Evolutionary conservation across 2,797 vertebrate genomes (phyloP), one percentile per base, ranked within the genome.

Genomic region (Microctenopoma steveboyesi): DNA sequence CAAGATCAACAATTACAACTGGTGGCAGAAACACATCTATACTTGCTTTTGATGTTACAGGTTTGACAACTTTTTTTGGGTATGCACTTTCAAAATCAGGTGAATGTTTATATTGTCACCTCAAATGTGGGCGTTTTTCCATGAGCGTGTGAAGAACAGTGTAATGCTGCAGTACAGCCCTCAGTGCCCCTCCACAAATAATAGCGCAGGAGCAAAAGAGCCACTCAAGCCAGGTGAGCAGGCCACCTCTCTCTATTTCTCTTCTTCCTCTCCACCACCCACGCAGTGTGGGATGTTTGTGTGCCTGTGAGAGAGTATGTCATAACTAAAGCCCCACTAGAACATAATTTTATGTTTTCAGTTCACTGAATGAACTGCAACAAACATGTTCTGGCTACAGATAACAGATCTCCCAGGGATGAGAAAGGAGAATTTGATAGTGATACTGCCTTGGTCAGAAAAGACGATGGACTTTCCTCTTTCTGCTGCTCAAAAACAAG

Each of bases 181-280:
- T 95, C 93, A 93, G 95, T 82, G 89, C 94, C 94, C 95, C 94
- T 94, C 95, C 95, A 93, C 81, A 95, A 96, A 97, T 97, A 98
- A 97, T 98, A 98, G 96, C 96, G 96, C 98, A 99, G 97, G 97
- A 97, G 95, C 93, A 93, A 90, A 93, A 85, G 76, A 82, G 79
- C 85, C 73, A 87, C 86, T 90, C 79, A 79, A 89, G 90, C 83
- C 63, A 69, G 90, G 87, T 86, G 85, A 92, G 87, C 91, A 91
- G 85, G 90, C 90, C 82, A 78, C 76, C 78, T 86, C 81, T 86
- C 78, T 90, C 81, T 72, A 16, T 47, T 72, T 79, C 68, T 57
- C 42, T 64, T 83, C 49, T 42, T 59, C 53, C 59, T 70, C 70
- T 81, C 61, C 66, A 65, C 33, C 61, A 39, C 77, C 73, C 74